Base-by-base conservation (phyloP, 2,888 invertebrate species). In the Congeria kusceri region DNA sequence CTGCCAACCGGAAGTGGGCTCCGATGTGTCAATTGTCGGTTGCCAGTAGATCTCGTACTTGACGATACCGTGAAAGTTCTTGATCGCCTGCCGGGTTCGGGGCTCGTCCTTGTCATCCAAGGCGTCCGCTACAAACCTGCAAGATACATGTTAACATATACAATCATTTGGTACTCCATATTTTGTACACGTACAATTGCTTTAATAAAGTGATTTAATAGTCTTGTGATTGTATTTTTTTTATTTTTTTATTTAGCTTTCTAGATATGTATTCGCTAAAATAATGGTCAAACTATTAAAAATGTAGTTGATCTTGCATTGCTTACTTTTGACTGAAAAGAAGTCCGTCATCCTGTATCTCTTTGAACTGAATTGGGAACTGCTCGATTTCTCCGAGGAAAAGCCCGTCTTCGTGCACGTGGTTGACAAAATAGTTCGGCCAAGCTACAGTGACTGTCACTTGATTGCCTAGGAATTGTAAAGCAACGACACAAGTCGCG, bases 1-100 rank as follows among this genome's bases (percentile, higher is more conserved):
- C 15, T n/a, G 20, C 59, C 59, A 59, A 13, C 59, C 59, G 25
- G 28, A 25, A 13, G 28, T 27, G 23, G 59, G 59, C n/a, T 28
- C 59, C 9, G 18, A 15, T 20, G 7, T 28, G 13, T 25, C 25
- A 13, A 20, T 28, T n/a, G 59, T 28, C 7, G 20, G 32, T 20
- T 53, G 23, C 20, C 25, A 53, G 9, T 11, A 59, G 11, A 73
- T 29, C 29, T 82, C 73, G 74, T 80, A 85, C 53, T 74, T 78
- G 28, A 80, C 80, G 20, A 86, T 83, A 11, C 83, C 86, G 28
- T 77, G 77, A 29, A 56, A 69, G 39, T 83, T 83, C 0, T 39
- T n/a, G 15, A 75, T 75, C 5, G 72, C 69, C 13, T 47, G 25
- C 11, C 63, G 61, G 0, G 71, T 75, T 28, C 77, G 57, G 2